Evolutionary conservation across 2,888 invertebrate species (phyloP).

Genomic region (Drosophila nr. perissopoda): DNA sequence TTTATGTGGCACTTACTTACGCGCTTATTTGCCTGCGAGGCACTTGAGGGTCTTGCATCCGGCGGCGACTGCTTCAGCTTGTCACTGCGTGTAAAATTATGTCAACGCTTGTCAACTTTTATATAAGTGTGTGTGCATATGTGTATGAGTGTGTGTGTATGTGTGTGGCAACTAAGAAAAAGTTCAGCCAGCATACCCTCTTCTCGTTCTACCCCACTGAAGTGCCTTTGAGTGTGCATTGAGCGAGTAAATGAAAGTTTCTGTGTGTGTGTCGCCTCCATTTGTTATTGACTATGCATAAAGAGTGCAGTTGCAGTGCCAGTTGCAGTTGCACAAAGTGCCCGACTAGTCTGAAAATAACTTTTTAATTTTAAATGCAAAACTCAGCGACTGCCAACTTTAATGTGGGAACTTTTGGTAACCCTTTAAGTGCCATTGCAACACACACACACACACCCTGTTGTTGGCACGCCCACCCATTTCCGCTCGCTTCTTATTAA

Average conservation of each 20-base stretch:
- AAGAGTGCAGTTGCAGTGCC: conserved; percentile 38
- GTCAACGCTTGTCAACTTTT: conserved; percentile 80
- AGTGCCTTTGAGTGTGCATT: conserved; percentile 74
- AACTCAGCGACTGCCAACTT: conserved; percentile 54
- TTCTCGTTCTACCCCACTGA: conserved; percentile 19
- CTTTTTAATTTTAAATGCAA: conserved; percentile 74
- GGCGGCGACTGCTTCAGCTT: conserved; percentile 63
- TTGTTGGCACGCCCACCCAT: conserved; percentile 44
- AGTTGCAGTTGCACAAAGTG: conserved; percentile 44
- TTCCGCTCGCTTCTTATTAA: conserved; percentile 53
- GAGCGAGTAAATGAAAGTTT: conserved; percentile 68
- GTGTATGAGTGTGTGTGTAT: background rate
- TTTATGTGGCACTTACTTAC: conserved; percentile 57
- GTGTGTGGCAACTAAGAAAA: conserved; percentile 20
- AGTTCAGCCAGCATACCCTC: conserved; percentile 43
- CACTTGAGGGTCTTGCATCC: conserved; percentile 53
- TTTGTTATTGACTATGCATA: conserved; percentile 69
- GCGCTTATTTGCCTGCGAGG: conserved; percentile 47
- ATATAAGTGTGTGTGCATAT: conserved; percentile 24
- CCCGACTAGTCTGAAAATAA: conserved; percentile 33
- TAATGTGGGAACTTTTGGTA: conserved; percentile 51
- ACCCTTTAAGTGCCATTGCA: conserved; percentile 3
- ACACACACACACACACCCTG: background rate
- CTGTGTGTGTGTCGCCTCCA: conserved; percentile 33
- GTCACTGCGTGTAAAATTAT: conserved; percentile 79